Percentiles rank a stretch among this genome's conserved stretches.
These are phyloP conservation scores for Euleptes europaea DNA, from an alignment of 2,113 vertebrate genomes.

Conservation along the genomic window DNA sequence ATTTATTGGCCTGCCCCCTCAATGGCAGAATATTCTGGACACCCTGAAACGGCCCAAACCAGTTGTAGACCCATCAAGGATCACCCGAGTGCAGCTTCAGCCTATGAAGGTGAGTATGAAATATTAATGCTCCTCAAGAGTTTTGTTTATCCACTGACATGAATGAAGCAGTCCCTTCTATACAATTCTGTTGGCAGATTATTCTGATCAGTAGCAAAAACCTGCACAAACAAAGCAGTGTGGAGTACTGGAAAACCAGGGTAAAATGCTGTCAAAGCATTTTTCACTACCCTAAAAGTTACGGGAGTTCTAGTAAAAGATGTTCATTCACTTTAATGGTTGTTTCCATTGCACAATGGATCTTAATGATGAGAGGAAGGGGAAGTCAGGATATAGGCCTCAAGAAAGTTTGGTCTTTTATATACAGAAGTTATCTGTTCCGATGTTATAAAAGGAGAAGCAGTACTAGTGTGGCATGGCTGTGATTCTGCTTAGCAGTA, in stretches of 20 bases:
- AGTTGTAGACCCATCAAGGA: slow-evolving; percentile 94
- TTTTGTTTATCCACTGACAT: background rate
- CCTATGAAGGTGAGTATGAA: slow-evolving; percentile 89
- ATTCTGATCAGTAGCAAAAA: background rate
- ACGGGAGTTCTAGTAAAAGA: background rate
- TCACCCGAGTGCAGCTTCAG: slow-evolving; percentile 92
- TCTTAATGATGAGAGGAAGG: background rate
- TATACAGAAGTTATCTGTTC: background rate
- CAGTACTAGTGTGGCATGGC: background rate
- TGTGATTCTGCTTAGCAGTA: background rate
- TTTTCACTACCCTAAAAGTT: background rate
- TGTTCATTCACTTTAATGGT: background rate
- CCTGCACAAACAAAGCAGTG: background rate
- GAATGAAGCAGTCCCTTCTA: background rate
- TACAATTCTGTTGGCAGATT: background rate
- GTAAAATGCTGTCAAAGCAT: background rate
- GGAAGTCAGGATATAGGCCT: background rate
- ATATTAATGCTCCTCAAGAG: background rate
- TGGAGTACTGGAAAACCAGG: background rate
- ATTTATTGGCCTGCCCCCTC: slow-evolving; percentile 93
- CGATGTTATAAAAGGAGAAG: fast-evolving
- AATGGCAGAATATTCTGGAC: slow-evolving; percentile 98
- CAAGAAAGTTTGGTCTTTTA: background rate
- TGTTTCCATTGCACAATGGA: background rate
- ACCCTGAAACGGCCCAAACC: slow-evolving; percentile 92